phyloP scores from a whole-genome alignment of 2,797 vertebrate species.

The Xenentodon cancila region DNA sequence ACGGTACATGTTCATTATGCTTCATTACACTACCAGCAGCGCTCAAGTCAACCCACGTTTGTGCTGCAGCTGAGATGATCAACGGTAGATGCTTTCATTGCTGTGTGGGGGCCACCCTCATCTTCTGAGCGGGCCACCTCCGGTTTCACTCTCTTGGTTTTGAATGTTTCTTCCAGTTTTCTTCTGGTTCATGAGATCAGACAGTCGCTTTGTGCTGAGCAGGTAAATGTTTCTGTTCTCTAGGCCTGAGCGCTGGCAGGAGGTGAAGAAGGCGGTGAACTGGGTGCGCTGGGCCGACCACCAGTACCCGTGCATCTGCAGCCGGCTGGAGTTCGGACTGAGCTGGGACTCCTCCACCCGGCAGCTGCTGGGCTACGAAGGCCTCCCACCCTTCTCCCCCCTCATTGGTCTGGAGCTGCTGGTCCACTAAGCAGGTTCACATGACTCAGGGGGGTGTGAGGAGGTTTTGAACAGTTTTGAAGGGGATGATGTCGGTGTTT shows the following conservation, averaged over 20 bases:
- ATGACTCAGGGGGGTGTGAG: too few species aligned
- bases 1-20: too few species aligned
- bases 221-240: background rate
- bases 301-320: slow-evolving; percentile 84
- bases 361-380: slow-evolving; percentile 78
- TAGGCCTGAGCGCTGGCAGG: slow-evolving; percentile 66
- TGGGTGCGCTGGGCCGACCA: slow-evolving; percentile 83
- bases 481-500: too few species aligned
- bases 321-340: slow-evolving; percentile 84
- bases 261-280: slow-evolving; percentile 78
- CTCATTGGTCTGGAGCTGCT: slow-evolving; percentile 52
- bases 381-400: slow-evolving; percentile 47
- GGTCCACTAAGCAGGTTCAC: slow-evolving; percentile 17
- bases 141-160: background rate
- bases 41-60: too few species aligned
- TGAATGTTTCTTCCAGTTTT: background rate
- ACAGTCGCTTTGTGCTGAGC: too few species aligned
- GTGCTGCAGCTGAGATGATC: too few species aligned
- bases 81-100: too few species aligned
- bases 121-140: too few species aligned
- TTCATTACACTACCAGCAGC: too few species aligned
- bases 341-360: slow-evolving; percentile 86
- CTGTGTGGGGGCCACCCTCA: too few species aligned
- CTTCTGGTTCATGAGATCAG: background rate
- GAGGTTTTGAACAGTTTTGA: too few species aligned